A percentile compares a stretch with the other conserved stretches of the same genome.
Evolutionary conservation across 2,113 vertebrate species (phyloP).

Genomic region (Perccottus glenii): DNA sequence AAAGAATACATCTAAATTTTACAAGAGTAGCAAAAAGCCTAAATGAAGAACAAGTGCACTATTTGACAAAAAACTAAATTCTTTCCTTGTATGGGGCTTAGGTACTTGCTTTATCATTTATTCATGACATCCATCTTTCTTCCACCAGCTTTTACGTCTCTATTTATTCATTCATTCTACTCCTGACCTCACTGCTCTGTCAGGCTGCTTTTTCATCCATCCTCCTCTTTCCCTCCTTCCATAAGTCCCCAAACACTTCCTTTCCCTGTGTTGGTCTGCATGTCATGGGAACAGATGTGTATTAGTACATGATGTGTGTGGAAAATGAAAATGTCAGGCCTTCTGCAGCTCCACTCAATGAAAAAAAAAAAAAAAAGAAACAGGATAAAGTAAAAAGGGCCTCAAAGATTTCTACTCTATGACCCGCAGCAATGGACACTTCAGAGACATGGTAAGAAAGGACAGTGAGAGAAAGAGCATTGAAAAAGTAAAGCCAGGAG

Average conservation of each 20-base stretch:
- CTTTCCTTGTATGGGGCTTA: slow-evolving; percentile 2
- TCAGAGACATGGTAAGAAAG: slow-evolving; percentile 48
- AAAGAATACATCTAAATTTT: slow-evolving; percentile 4
- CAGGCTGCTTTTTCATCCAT: slow-evolving; percentile 19
- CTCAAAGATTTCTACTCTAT: slow-evolving; percentile 35
- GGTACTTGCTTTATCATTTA: slow-evolving; percentile 49
- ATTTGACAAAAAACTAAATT: slow-evolving; percentile 23
- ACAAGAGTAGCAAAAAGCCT: slow-evolving; percentile 9
- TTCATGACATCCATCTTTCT: slow-evolving; percentile 47
- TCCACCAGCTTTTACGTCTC: slow-evolving; percentile 24
- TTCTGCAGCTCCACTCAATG: slow-evolving; percentile 43
- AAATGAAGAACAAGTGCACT: slow-evolving; percentile 30
- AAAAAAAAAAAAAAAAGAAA: slow-evolving; percentile 20
- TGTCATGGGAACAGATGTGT: neutral
- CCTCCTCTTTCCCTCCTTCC: neutral
- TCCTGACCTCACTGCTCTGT: slow-evolving; percentile 28
- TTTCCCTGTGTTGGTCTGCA: slow-evolving; percentile 5
- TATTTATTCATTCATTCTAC: slow-evolving; percentile 13
- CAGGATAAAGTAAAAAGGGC: slow-evolving; percentile 12
- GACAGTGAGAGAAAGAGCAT: slow-evolving; percentile 14
- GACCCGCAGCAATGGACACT: slow-evolving; percentile 58
- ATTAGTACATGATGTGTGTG: too few species aligned
- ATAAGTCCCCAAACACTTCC: neutral
- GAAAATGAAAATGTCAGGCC: slow-evolving; percentile 55
- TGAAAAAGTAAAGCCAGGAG: slow-evolving; percentile 53